Conservation (phyloP, 2,888 invertebrate genomes). For the Strigamia transsilvanica region DNA sequence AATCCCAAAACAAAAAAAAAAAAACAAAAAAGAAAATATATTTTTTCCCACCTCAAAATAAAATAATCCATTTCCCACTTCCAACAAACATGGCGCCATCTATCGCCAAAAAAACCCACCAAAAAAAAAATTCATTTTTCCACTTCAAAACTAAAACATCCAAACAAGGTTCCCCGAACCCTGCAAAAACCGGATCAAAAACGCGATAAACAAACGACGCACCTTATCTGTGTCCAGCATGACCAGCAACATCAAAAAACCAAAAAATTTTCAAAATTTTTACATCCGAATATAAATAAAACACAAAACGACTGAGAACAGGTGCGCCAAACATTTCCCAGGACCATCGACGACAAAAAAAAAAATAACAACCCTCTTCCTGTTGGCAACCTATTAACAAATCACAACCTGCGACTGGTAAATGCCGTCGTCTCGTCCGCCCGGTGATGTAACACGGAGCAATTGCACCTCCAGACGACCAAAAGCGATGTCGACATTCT, state of each 20-base stretch:
- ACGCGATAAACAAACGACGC: not conserved
- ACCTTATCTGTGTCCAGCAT: not conserved
- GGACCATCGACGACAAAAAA: not conserved
- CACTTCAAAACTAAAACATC: not conserved
- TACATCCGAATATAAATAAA: not conserved
- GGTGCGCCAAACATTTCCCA: conserved; percentile 31
- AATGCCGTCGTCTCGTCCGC: not conserved
- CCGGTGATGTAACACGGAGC: not conserved
- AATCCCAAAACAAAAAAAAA: too few species aligned
- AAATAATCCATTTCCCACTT: not conserved
- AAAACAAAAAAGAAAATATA: too few species aligned
- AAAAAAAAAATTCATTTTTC: too few species aligned
- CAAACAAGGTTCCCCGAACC: not conserved
- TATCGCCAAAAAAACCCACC: not conserved
- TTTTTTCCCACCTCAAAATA: too few species aligned
- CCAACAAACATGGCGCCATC: not conserved
- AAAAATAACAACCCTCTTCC: conserved; percentile 38
- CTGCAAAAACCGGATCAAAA: not conserved
- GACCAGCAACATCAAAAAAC: not conserved
- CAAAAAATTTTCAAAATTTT: not conserved
- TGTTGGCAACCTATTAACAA: conserved; percentile 17
- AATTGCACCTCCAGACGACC: not conserved
- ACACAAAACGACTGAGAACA: conserved; percentile 6
- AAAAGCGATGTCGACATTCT: too few species aligned
- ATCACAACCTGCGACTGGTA: conserved; percentile 22